A percentile compares a stretch with the other conserved stretches of the same genome.
Evolutionary conservation across 2,888 invertebrate genomes (phyloP).

Genomic region (Hypercompe scribonia): DNA sequence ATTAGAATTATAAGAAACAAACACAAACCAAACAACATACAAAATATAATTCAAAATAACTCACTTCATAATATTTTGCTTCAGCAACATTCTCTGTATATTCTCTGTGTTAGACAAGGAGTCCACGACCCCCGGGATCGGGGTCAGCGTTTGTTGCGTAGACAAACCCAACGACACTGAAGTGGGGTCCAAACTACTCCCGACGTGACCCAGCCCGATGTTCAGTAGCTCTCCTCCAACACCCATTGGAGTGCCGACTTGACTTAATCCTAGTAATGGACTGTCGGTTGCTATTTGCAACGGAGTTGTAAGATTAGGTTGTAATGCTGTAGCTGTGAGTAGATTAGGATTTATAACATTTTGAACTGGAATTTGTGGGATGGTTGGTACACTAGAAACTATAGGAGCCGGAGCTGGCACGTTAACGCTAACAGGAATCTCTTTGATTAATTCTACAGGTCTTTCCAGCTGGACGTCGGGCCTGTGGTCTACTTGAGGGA

Average conservation of each 20-base stretch:
- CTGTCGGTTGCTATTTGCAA: slow-evolving; percentile 79
- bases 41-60: slow-evolving; percentile 37
- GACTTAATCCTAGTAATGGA: slow-evolving; percentile 70
- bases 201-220: slow-evolving; percentile 50
- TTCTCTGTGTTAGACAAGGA: slow-evolving; percentile 76
- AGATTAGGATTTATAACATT: slow-evolving; percentile 57
- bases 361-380: slow-evolving; percentile 46
- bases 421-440: slow-evolving; percentile 46
- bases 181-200: slow-evolving; percentile 28
- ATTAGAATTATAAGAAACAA: background rate
- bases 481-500: slow-evolving; percentile 43
- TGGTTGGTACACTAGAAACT: slow-evolving; percentile 44
- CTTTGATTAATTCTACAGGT: slow-evolving; percentile 40
- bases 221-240: slow-evolving; percentile 68
- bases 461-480: slow-evolving; percentile 43
- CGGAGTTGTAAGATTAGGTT: slow-evolving; percentile 73
- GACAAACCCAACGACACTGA: slow-evolving; percentile 54
- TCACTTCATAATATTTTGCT: slow-evolving; percentile 84
- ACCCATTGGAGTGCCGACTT: slow-evolving; percentile 74
- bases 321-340: slow-evolving; percentile 59
- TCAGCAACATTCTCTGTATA: slow-evolving; percentile 82
- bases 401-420: slow-evolving; percentile 46
- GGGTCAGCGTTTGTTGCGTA: slow-evolving; percentile 61
- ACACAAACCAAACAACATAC: background rate
- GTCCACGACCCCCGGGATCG: slow-evolving; percentile 63